These are phyloP conservation scores for Falcaria lacertinaria DNA, from an alignment of 2,888 invertebrate genomes.

Conservation along the genomic window DNA sequence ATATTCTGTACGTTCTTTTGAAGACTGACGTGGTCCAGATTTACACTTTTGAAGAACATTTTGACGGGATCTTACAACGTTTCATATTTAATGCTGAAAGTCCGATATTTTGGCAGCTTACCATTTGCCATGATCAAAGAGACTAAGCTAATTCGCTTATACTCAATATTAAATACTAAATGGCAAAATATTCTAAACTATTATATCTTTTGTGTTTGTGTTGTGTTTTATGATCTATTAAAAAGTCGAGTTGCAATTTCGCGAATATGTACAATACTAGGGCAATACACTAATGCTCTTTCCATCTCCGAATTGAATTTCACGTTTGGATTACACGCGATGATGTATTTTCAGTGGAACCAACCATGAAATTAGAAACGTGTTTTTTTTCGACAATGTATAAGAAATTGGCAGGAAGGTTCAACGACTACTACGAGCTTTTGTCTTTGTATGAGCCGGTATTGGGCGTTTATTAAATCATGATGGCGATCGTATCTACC, in stretches of 20 bases:
- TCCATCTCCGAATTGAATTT: conserved; percentile 37
- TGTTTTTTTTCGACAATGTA: neutral
- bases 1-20: too few relatives aligned
- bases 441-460: neutral
- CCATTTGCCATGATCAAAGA: too few relatives aligned
- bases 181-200: too few relatives aligned
- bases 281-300: conserved; percentile 37
- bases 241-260: neutral
- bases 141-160: too few relatives aligned
- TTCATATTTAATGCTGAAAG: too few relatives aligned
- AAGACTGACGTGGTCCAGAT: too few relatives aligned
- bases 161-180: too few relatives aligned
- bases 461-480: conserved; percentile 1
- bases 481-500: neutral
- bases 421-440: neutral
- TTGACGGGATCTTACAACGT: too few relatives aligned
- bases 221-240: neutral
- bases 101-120: too few relatives aligned
- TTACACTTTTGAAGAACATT: too few relatives aligned
- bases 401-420: neutral
- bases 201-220: too few relatives aligned
- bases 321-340: conserved; percentile 28
- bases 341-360: conserved; percentile 15
- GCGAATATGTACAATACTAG: neutral
- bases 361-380: conserved; percentile 5